Evolutionary conservation across 2,888 invertebrate genomes (phyloP).

Genomic region (Gibbula magus): DNA sequence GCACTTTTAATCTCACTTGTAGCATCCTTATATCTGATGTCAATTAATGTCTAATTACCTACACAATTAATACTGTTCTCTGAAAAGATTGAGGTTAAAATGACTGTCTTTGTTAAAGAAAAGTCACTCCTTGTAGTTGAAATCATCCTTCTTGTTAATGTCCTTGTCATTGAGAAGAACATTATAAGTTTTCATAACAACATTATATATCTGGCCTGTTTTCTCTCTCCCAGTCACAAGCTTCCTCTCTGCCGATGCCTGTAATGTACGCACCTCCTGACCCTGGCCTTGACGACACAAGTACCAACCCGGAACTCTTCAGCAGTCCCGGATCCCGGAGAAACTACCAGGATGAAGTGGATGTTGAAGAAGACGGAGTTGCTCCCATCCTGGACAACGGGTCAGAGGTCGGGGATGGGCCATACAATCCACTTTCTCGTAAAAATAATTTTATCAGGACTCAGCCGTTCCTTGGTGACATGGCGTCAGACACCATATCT

Average conservation of each 20-base stretch:
- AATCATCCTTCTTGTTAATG: not conserved
- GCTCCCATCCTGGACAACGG: conserved; percentile 53
- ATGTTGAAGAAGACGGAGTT: conserved; percentile 51
- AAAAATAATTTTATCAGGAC: conserved; percentile 6
- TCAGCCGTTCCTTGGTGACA: conserved; percentile 10
- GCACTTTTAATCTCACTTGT: too few species aligned
- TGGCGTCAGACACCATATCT: not conserved
- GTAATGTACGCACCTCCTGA: conserved; percentile 57
- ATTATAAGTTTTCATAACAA: not conserved
- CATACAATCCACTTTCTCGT: not conserved
- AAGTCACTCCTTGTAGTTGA: not conserved
- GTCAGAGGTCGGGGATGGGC: conserved; percentile 50
- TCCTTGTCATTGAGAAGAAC: not conserved
- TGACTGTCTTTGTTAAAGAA: too few species aligned
- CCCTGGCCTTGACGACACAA: conserved; percentile 58
- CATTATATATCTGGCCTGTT: not conserved
- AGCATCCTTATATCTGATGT: too few species aligned
- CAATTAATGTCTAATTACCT: too few species aligned
- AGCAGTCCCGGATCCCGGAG: conserved; percentile 63
- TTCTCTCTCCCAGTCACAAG: not conserved
- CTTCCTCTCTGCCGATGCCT: conserved; percentile 53
- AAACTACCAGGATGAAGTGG: conserved; percentile 48
- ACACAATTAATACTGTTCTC: too few species aligned
- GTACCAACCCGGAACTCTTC: conserved; percentile 65
- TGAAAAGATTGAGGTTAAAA: too few species aligned